Percentiles rank a stretch among this genome's conserved stretches.
These are phyloP conservation scores for Idaea aversata DNA, from an alignment of 2,888 invertebrate species.

Conservation along the genomic window DNA sequence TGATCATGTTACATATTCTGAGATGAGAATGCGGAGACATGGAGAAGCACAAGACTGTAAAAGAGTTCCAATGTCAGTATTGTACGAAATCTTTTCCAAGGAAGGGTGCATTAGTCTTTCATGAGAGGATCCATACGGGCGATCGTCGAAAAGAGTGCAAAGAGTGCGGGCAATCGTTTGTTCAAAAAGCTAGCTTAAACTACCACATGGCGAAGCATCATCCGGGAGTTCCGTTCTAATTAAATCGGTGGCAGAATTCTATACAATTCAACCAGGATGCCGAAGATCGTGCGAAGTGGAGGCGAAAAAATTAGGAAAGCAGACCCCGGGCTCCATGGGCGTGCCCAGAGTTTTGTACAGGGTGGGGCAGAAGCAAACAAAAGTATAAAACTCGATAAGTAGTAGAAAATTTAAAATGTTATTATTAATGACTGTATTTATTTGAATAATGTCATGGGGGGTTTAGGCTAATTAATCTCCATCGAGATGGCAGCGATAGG, in stretches of 20 bases:
- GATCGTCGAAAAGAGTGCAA: conserved; percentile 60
- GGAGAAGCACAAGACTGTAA: conserved; percentile 61
- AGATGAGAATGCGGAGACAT: conserved; percentile 57
- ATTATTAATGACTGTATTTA: too few species aligned
- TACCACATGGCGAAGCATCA: background rate
- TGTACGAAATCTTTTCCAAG: conserved; percentile 69
- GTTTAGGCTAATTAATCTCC: too few species aligned
- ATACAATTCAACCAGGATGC: too few species aligned
- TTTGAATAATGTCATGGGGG: too few species aligned
- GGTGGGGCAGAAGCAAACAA: too few species aligned
- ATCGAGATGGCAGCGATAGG: too few species aligned
- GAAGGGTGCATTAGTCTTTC: conserved; percentile 51
- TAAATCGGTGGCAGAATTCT: background rate
- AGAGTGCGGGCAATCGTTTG: conserved; percentile 44
- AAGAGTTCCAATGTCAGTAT: conserved; percentile 64
- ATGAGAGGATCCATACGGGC: conserved; percentile 66
- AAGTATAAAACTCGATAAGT: too few species aligned
- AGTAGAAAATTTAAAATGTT: too few species aligned
- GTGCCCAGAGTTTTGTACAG: too few species aligned
- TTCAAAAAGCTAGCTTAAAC: background rate
- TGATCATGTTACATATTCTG: conserved; percentile 21
- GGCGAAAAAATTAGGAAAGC: too few species aligned
- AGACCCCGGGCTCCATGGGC: too few species aligned
- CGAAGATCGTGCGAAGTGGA: too few species aligned
- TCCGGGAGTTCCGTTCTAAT: background rate